Percentiles rank a stretch among this genome's conserved stretches.
These are phyloP conservation scores for Actinia equina DNA, from an alignment of 64 coral and sea anemone genomes.

Conservation along the genomic window DNA sequence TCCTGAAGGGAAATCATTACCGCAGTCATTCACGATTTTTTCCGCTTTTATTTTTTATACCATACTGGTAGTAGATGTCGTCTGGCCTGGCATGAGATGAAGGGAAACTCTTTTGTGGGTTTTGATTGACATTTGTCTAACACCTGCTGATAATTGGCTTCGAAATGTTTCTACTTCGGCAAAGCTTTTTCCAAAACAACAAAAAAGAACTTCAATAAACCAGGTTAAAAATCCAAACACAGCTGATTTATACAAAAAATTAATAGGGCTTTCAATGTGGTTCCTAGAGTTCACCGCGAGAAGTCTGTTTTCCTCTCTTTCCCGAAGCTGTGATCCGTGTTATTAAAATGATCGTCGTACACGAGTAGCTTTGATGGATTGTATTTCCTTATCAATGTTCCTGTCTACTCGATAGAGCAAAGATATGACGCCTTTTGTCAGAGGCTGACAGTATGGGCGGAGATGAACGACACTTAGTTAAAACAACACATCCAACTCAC, in stretches of 20 bases:
- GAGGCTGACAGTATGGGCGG: slow-evolving; percentile 89
- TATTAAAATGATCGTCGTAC: slow-evolving; percentile 84
- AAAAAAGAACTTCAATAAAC: slow-evolving; percentile 93
- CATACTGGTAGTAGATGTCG: slow-evolving; percentile 91
- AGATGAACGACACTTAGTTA: slow-evolving; percentile 85
- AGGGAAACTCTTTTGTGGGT: slow-evolving; percentile 80
- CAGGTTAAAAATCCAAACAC: slow-evolving; percentile 85
- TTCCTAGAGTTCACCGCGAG: not conserved
- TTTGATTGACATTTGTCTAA: slow-evolving; percentile 89
- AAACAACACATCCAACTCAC: slow-evolving; percentile 82
- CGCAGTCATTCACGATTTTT: slow-evolving; percentile 84
- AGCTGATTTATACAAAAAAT: slow-evolving; percentile 56
- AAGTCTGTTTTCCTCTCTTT: not conserved
- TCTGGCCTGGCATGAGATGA: slow-evolving; percentile 70
- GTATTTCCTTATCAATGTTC: slow-evolving; percentile 98
- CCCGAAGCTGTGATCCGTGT: slow-evolving; percentile 24
- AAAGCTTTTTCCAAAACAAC: slow-evolving; percentile 71
- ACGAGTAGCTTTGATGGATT: slow-evolving; percentile 93
- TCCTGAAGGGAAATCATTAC: slow-evolving; percentile 54
- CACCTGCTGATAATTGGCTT: slow-evolving; percentile 99
- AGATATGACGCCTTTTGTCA: slow-evolving; percentile 97
- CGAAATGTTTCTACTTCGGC: slow-evolving; percentile 79
- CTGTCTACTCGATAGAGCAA: slow-evolving; percentile 89
- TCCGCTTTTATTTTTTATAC: not conserved
- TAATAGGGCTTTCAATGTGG: slow-evolving; percentile 6